phyloP scores from a whole-genome alignment of 1,140 invertebrate genomes.

The Drosophila serrata region DNA sequence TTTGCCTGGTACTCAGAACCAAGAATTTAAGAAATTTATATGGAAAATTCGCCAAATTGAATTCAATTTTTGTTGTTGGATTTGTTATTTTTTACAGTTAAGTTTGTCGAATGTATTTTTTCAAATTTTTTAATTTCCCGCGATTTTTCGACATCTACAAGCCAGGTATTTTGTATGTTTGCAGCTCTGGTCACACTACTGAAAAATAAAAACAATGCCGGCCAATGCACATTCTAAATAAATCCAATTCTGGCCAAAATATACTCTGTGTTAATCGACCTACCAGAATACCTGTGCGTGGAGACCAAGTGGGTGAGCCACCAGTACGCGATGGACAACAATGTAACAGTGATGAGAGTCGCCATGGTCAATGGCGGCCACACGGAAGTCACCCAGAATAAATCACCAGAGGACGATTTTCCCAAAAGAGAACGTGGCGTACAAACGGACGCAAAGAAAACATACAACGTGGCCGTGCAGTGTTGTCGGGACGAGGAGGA shows the following conservation, averaged over 20 bases:
- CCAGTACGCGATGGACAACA: conserved; percentile 10
- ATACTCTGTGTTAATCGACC: neutral
- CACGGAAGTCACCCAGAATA: neutral
- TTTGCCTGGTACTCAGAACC: too few species aligned
- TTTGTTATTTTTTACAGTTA: too few species aligned
- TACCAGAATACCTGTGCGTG: conserved; percentile 48
- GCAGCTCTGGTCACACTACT: neutral
- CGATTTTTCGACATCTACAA: too few species aligned
- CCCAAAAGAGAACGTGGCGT: conserved; percentile 28
- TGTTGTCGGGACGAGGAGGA: conserved; percentile 26
- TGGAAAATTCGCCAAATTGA: too few species aligned
- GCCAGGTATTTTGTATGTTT: neutral
- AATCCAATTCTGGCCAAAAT: too few species aligned
- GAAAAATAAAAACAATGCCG: neutral
- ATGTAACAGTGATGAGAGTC: neutral
- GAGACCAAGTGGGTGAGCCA: conserved; percentile 37
- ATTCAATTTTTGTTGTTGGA: too few species aligned
- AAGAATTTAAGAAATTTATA: too few species aligned
- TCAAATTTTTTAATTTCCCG: too few species aligned
- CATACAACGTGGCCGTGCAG: conserved; percentile 31
- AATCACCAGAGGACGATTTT: neutral
- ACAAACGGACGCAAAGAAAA: conserved; percentile 23
- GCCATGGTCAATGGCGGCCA: neutral
- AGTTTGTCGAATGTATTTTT: too few species aligned
- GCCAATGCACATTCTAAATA: neutral